These are phyloP conservation scores for Sebastes vulpes DNA, from an alignment of 2,797 vertebrate species.

Conservation along the genomic window DNA sequence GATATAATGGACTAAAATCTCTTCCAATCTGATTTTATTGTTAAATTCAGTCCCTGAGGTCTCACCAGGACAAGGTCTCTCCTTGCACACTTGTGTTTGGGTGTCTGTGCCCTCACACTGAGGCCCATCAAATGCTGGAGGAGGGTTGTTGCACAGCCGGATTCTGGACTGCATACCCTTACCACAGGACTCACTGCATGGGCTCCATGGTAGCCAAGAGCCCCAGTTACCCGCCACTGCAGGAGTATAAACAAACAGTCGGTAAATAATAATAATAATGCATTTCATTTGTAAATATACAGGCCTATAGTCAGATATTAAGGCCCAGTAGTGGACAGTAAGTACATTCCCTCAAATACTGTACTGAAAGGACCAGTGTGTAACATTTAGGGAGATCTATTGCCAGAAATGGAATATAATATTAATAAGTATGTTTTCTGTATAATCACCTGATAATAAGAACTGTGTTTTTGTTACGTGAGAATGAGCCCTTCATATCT, in stretches of 20 bases:
- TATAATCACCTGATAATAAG: no score
- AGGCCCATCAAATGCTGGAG: slow-evolving; percentile 88
- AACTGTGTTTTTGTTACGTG: no score
- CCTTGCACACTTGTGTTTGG: slow-evolving; percentile 92
- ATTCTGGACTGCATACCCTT: slow-evolving; percentile 90
- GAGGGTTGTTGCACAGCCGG: slow-evolving; percentile 92
- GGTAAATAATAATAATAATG: background rate
- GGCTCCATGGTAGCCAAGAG: slow-evolving; percentile 92
- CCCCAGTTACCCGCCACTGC: slow-evolving; percentile 93
- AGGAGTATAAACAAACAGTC: slow-evolving; percentile 11
- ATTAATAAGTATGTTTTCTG: no score
- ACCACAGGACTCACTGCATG: slow-evolving; percentile 93
- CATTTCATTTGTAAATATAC: background rate
- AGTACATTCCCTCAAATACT: background rate
- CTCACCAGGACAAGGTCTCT: slow-evolving; percentile 92
- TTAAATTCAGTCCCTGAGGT: background rate
- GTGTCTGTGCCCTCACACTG: slow-evolving; percentile 89
- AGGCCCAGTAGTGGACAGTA: background rate
- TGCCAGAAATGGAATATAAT: no score
- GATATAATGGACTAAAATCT: background rate
- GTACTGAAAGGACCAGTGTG: background rate
- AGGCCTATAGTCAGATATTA: background rate
- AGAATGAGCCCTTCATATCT: no score
- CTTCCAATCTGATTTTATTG: background rate
- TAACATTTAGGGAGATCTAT: no score